Percentiles rank a stretch among this genome's conserved stretches.
phyloP scores from a whole-genome alignment of 2,113 vertebrate species.

The Amphiprion ocellaris region DNA sequence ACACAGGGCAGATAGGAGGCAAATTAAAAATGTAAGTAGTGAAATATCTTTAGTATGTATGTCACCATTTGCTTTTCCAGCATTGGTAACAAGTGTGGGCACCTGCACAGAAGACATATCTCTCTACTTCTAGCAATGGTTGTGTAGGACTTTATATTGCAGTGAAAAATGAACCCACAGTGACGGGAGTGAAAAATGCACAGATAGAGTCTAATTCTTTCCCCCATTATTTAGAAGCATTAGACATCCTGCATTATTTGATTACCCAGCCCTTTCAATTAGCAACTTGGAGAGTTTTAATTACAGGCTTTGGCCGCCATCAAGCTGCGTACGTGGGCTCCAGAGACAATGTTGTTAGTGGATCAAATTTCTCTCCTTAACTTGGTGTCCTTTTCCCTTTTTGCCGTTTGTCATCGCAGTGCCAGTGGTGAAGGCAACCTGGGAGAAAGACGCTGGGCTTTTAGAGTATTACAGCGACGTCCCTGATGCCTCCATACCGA shows the following conservation, averaged over 20 bases:
- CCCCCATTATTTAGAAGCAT: not conserved
- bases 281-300: not conserved
- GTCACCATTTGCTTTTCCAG: too few species aligned
- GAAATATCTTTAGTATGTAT: too few species aligned
- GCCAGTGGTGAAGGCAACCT: constrained; percentile 93
- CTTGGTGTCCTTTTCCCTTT: not conserved
- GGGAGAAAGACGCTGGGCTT: constrained; percentile 86
- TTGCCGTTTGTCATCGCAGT: constrained; percentile 77
- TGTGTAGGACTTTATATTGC: too few species aligned
- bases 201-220: not conserved
- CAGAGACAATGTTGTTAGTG: not conserved
- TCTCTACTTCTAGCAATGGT: too few species aligned
- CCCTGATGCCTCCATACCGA: constrained; percentile 87
- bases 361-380: not conserved
- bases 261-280: not conserved
- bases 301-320: not conserved
- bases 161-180: too few species aligned
- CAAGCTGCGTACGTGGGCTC: not conserved
- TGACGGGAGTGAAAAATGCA: too few species aligned
- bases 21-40: too few species aligned
- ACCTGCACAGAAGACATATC: too few species aligned
- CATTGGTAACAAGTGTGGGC: too few species aligned
- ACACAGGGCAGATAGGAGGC: too few species aligned
- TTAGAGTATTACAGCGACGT: constrained; percentile 94
- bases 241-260: not conserved